Evolutionary conservation across 2,797 vertebrate species (phyloP).

Genomic region (Hypotaenidia okinawae): DNA sequence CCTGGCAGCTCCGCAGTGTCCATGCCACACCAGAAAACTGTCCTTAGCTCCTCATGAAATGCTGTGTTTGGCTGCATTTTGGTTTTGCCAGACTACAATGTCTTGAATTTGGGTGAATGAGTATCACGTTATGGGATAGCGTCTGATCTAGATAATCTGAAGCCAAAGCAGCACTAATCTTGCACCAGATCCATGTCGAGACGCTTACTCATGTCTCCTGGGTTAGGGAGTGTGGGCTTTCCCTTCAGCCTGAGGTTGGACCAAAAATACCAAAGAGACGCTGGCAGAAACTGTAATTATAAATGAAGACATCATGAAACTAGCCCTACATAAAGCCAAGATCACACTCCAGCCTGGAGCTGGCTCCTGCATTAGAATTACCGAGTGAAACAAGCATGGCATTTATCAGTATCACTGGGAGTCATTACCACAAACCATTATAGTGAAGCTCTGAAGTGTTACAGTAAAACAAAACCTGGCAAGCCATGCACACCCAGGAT

Average conservation of each 20-base stretch:
- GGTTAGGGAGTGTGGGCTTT: slow-evolving; percentile 15
- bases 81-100: slow-evolving; percentile 6
- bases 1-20: not conserved
- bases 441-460: not conserved
- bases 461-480: not conserved
- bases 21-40: not conserved
- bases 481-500: not conserved
- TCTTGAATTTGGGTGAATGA: slow-evolving; percentile 4
- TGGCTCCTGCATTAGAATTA: not conserved
- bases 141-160: slow-evolving; percentile 31
- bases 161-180: slow-evolving; percentile 16
- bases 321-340: not conserved
- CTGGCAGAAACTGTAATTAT: slow-evolving; percentile 27
- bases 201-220: not conserved
- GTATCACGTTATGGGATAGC: not conserved
- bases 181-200: not conserved
- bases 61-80: not conserved
- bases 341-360: not conserved
- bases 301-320: not conserved
- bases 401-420: not conserved
- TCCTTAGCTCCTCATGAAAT: not conserved
- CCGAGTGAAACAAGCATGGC: not conserved
- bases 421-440: not conserved
- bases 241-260: slow-evolving; percentile 28
- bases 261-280: not conserved